A percentile compares a stretch with the other conserved stretches of the same genome.
Evolutionary conservation across 2,888 invertebrate species (phyloP).

Genomic region (Lamellibrachia columna): DNA sequence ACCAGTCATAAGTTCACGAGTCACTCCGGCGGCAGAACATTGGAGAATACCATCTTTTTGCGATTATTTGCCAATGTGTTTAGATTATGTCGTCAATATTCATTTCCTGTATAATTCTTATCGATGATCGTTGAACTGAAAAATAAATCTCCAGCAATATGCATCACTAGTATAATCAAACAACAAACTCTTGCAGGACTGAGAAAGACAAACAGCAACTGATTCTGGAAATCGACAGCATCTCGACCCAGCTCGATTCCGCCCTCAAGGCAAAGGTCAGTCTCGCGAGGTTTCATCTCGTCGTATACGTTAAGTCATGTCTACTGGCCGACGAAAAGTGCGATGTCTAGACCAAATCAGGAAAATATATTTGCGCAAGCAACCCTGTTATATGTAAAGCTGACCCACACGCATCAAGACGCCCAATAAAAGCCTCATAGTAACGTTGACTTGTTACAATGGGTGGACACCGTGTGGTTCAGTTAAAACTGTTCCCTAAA

Average conservation of each 20-base stretch:
- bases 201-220: conserved; percentile 99
- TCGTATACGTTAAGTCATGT: neutral
- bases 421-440: too few relatives aligned
- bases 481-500: neutral
- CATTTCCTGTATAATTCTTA: too few relatives aligned
- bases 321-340: neutral
- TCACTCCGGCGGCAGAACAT: too few relatives aligned
- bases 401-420: neutral
- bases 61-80: too few relatives aligned
- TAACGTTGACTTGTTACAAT: neutral
- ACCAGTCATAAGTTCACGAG: neutral
- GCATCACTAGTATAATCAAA: neutral
- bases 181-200: conserved; percentile 72
- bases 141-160: neutral
- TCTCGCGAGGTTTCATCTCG: neutral
- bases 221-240: conserved; percentile 97
- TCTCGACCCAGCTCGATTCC: conserved; percentile 93
- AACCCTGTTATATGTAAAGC: neutral
- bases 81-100: too few relatives aligned
- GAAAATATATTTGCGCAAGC: neutral
- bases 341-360: neutral
- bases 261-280: conserved; percentile 89
- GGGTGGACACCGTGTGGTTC: neutral
- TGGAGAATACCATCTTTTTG: too few relatives aligned
- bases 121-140: too few relatives aligned